phyloP scores from a whole-genome alignment of 2,113 vertebrate genomes.

The Fulmarus glacialis region DNA sequence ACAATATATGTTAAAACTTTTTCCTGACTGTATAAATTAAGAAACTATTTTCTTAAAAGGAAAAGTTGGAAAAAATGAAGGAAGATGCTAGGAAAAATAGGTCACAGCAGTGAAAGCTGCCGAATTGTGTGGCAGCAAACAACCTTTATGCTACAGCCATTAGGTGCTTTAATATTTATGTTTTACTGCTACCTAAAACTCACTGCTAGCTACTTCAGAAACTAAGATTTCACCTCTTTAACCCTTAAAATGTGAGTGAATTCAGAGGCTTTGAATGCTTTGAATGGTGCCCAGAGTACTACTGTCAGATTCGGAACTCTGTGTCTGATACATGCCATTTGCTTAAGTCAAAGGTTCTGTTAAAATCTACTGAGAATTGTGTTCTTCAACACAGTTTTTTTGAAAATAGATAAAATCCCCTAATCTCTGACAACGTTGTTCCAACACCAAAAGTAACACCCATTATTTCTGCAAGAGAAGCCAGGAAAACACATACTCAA shows the following conservation, averaged over 20 bases:
- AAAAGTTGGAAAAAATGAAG: neutral
- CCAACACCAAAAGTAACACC: neutral
- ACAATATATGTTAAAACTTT: neutral
- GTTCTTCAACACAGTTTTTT: neutral
- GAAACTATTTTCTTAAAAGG: neutral
- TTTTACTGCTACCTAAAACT: neutral
- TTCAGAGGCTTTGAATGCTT: neutral
- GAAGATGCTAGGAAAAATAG: neutral
- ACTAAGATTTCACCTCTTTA: neutral
- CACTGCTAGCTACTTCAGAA: neutral
- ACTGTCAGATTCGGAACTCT: neutral
- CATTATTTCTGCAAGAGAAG: neutral
- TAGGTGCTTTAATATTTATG: neutral
- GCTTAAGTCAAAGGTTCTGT: neutral
- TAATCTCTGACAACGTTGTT: neutral
- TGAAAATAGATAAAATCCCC: neutral
- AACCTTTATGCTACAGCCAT: neutral
- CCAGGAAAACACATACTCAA: neutral
- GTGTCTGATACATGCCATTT: neutral
- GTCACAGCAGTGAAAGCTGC: neutral
- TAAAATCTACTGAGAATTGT: neutral
- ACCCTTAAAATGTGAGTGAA: neutral
- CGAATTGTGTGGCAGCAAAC: neutral
- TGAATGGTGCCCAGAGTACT: neutral
- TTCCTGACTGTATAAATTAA: neutral